Evolutionary conservation across 2,888 invertebrate genomes (phyloP).

Genomic region (Halocaridina rubra): DNA sequence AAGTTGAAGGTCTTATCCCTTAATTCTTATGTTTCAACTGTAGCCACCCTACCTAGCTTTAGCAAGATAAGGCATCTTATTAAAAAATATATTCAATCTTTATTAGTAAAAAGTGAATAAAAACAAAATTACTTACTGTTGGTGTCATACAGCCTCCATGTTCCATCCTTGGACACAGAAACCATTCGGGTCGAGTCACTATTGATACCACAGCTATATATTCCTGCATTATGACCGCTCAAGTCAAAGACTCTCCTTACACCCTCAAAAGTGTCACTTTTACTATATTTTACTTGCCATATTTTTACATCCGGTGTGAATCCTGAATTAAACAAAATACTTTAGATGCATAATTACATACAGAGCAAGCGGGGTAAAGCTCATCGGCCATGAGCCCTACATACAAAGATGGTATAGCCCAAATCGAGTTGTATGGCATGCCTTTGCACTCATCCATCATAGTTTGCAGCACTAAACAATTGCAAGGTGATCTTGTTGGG

Average conservation of each 20-base stretch:
- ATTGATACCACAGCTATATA: constrained; percentile 84
- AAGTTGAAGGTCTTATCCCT: background rate
- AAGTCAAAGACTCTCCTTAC: constrained; percentile 82
- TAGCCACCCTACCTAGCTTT: no score
- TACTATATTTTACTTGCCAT: constrained; percentile 84
- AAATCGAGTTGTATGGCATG: no score
- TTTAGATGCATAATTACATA: no score
- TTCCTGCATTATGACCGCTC: constrained; percentile 83
- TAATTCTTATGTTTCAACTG: no score
- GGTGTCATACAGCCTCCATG: constrained; percentile 87
- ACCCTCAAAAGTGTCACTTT: constrained; percentile 80
- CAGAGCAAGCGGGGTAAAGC: no score
- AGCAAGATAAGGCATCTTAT: no score
- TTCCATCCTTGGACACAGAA: constrained; percentile 87
- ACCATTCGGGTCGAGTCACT: constrained; percentile 84
- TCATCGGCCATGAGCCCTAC: no score
- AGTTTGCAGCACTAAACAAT: no score
- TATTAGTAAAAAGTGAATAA: constrained; percentile 67
- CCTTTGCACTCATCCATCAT: no score
- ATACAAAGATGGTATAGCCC: no score
- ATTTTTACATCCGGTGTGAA: constrained; percentile 80
- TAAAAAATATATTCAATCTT: no score
- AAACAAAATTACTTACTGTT: constrained; percentile 74
- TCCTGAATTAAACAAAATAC: constrained; percentile 68
- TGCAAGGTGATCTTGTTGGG: no score